These are phyloP conservation scores for Apamea monoglypha DNA, from an alignment of 2,888 invertebrate genomes.

Conservation along the genomic window DNA sequence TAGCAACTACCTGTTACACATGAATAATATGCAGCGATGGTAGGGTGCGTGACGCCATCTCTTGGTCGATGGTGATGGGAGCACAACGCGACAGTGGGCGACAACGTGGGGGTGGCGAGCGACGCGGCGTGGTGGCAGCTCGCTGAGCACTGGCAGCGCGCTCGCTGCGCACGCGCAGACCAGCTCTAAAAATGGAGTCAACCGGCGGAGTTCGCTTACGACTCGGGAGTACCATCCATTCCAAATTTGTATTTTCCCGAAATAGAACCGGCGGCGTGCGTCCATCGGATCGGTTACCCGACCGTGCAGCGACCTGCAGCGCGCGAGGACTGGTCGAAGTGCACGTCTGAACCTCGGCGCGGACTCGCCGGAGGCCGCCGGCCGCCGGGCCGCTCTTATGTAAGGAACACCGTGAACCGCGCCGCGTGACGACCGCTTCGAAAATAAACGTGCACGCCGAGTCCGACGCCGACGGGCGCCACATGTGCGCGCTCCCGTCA, in stretches of 20 bases:
- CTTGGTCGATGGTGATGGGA: slow-evolving; percentile 72
- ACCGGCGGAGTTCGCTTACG: slow-evolving; percentile 89
- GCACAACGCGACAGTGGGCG: slow-evolving; percentile 70
- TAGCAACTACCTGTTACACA: slow-evolving; percentile 66
- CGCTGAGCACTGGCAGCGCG: slow-evolving; percentile 87
- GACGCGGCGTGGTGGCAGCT: slow-evolving; percentile 88
- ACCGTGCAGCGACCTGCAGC: slow-evolving; percentile 88
- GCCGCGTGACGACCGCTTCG: slow-evolving; percentile 88
- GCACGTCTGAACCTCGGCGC: slow-evolving; percentile 73
- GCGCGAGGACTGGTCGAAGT: slow-evolving; percentile 78
- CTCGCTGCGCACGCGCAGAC: slow-evolving; percentile 89
- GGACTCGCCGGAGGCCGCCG: slow-evolving; percentile 72
- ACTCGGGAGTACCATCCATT: slow-evolving; percentile 90
- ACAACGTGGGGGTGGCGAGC: slow-evolving; percentile 81
- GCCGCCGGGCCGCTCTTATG: slow-evolving; percentile 78
- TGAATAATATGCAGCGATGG: slow-evolving; percentile 51
- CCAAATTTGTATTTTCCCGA: slow-evolving; percentile 96
- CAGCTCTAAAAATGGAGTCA: slow-evolving; percentile 90
- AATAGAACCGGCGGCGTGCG: slow-evolving; percentile 91
- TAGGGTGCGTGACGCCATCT: slow-evolving; percentile 75
- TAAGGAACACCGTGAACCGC: slow-evolving; percentile 86
- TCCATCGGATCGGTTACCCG: slow-evolving; percentile 89
- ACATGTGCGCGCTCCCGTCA: slow-evolving; percentile 88
- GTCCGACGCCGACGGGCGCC: slow-evolving; percentile 83
- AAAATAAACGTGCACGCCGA: slow-evolving; percentile 88